Evolutionary conservation across 1,140 invertebrate species (phyloP), one percentile per base, ranked within the genome.

Genomic region (Plectus sambesii): DNA sequence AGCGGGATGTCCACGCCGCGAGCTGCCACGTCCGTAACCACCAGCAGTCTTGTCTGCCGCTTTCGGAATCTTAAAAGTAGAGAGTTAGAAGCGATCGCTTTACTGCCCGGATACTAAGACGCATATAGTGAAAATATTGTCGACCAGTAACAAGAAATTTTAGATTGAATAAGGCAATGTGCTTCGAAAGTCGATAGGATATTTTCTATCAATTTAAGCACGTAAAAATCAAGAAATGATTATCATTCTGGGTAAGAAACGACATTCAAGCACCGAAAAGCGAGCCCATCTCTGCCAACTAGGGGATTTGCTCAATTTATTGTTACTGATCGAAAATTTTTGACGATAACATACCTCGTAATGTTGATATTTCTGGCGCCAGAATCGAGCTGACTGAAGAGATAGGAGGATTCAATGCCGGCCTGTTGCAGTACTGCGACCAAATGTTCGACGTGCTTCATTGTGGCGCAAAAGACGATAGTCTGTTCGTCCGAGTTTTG

Each of bases 21-120:
- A 1, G 94, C 92, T 2, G 93, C 93, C 4, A 98, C 80, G 73
- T 99, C 94, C 0, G 94, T 98, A 0, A 96, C 92, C 9, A 99
- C 72, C 2, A 99, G 70, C 4, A 82, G 80, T 37, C 58, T 68
- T 5, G 61, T 60, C 56, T 72, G 69, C 42, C 68, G 72, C 5
- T 78, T 79, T 45, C 81, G 79, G 74, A 98, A 99, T 69, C 88
- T 88, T 0, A 15, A 59, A 12, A 5, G n/a, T n/a, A n/a, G n/a
- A n/a, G n/a, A n/a, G n/a, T n/a, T n/a, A n/a, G n/a, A n/a, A n/a
- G n/a, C n/a, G n/a, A n/a, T n/a, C n/a, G n/a, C n/a, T n/a, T n/a
- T n/a, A n/a, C n/a, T n/a, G n/a, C n/a, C n/a, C n/a, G n/a, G n/a
- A n/a, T n/a, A n/a, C n/a, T n/a, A n/a, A n/a, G n/a, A n/a, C n/a